Evolutionary conservation across 2,888 invertebrate genomes (phyloP), one percentile per base, ranked within the genome.

Genomic region (Lithosia quadra): DNA sequence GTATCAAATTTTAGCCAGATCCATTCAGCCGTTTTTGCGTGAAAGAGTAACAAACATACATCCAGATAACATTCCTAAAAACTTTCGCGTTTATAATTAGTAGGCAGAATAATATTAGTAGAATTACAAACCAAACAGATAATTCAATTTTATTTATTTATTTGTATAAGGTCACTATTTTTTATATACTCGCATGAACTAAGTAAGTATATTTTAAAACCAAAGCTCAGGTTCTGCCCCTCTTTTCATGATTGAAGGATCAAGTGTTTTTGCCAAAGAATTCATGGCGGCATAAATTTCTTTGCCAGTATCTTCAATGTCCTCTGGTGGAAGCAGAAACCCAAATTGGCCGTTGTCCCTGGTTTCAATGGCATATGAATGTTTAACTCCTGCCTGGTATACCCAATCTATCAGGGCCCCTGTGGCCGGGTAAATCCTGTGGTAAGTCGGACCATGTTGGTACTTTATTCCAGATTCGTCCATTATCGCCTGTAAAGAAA

Each of bases 361-460:
- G 0, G 81, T 74, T 68, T 88, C 86, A 4, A 89, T 79, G 13
- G 73, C 84, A 59, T 78, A 88, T 8, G 82, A 64, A 34, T 82
- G 77, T 4, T 68, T 53, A 0, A 86, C 67, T 0, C 89, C 88
- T 2, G 71, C 39, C 0, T 79, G 58, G 65, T 88, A 87, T 2
- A 73, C 69, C 87, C 86, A 89, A 70, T 90, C 89, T 22, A 86
- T 53, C 1, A 79, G 68, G 0, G 84, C 63, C 0, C 88, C 89
- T 0, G 82, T 71, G 0, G 84, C 81, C 5, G 87, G 86, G 68
- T 87, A 85, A 11, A 86, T 65, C 15, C 75, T 55, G 36, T 82
- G 77, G 64, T 84, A 83, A 0, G 80, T 73, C 0, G 78, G 73
- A 4, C 88, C 88, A 62, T 58, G 71, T 13, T 68, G 77, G 73